Base-by-base conservation (phyloP, 2,888 invertebrate species). In the Eurytoma californica region DNA sequence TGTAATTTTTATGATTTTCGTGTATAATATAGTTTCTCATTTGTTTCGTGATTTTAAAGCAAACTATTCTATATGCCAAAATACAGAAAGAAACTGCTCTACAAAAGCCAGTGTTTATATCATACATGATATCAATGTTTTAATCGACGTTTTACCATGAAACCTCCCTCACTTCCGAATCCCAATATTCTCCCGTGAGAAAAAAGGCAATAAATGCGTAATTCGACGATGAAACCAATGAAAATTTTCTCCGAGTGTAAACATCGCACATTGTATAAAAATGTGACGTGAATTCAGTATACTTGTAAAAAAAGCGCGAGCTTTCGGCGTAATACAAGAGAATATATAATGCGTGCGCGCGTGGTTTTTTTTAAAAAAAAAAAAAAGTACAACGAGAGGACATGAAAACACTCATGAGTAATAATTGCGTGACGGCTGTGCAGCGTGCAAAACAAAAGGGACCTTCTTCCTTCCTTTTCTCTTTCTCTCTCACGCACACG, bases 371-470 rank as follows among this genome's bases (percentile, higher is more conserved):
- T 24, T 24, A 2, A 2, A 3, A 18, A 63, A 85, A 18, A 63
- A 85, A 49, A 66, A 77, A 77, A 66, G 68, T 47, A 79, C 77
- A 86, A 85, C 86, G 86, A 87, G 85, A 87, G 87, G 87, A 89
- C 88, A 89, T 87, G 87, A 85, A 80, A 89, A 89, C 89, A 89
- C 87, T 87, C 86, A 89, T 87, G 86, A 88, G 74, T 77, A 80
- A 77, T 80, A 77, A 86, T 89, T 88, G 89, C 89, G 86, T 87
- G 87, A 89, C 89, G 87, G 86, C 87, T 86, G 89, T 89, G 89
- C 89, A 89, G 86, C 89, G 89, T 89, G 89, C 89, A 89, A 85
- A 88, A 88, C 84, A 87, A 88, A 86, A 85, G 84, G 76, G 60
- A 72, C 72, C 60, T 83, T 83, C 84, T 84, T 72, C 66, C 61